Evolutionary conservation across 2,888 invertebrate genomes (phyloP), one percentile per base, ranked within the genome.

Genomic region (Allygus modestus): DNA sequence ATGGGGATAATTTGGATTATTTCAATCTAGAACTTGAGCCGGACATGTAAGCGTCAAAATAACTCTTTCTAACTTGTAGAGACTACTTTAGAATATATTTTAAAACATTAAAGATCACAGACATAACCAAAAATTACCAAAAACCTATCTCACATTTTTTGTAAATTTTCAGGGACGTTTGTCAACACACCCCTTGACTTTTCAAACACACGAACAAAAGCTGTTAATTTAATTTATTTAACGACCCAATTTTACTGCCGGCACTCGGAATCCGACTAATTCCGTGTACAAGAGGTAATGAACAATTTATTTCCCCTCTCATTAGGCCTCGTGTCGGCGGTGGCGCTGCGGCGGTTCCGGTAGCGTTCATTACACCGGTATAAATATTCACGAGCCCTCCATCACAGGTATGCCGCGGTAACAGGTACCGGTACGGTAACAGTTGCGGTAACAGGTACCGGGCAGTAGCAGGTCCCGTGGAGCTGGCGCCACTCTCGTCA

Each of bases 381-480:
- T 71, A 71, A 71, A 71, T 71, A 71, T 71, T 71, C 71, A 71
- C 28, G 11, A 71, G 71, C 71, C 41, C 69, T 69, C 31, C 69
- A 69, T 69, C 69, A 69, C 23, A 23, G 51, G 9, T n/a, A n/a
- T 58, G 58, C 26, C 7, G 65, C 20, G 31, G 65, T 65, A 65
- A 65, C 65, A 65, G 65, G 65, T 65, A 65, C 65, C 28, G 31
- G 28, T 17, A 4, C 12, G 65, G 26, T 65, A 54, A 15, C 58
- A 23, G 58, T 58, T 17, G 20, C 65, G 65, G 65, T 65, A 65
- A 28, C 65, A 65, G 31, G 65, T 65, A 65, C 1, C 65, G 7
- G 58, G 58, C n/a, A 51, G 58, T 65, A 65, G 65, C 65, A 65
- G 65, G 65, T 65, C 28, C 65, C 28, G 7, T 23, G 23, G 23